Evolutionary conservation across 1,140 invertebrate species (phyloP), one percentile per base, ranked within the genome.

Genomic region (Idris sp.): DNA sequence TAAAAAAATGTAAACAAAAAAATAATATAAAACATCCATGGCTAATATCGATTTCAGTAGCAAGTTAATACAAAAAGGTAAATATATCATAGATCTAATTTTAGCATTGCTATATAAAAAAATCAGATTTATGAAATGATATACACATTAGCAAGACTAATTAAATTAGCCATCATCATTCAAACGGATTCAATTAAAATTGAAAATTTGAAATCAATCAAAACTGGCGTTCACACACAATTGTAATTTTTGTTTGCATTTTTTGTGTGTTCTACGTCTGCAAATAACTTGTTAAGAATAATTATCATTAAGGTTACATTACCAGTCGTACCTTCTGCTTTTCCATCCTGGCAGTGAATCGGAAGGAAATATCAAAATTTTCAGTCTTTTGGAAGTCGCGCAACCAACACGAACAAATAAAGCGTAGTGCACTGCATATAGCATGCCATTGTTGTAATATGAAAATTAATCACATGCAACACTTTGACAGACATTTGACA

Each of bases 261-360:
- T 10, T 46, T 25, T 36, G 13, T 9, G 18, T 28, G 0, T 15
- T 1, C 9, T 26, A 43, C n/a, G 18, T n/a, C n/a, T n/a, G n/a
- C n/a, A n/a, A n/a, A n/a, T n/a, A n/a, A n/a, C n/a, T n/a, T n/a
- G n/a, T n/a, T n/a, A n/a, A n/a, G n/a, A n/a, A n/a, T n/a, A n/a
- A n/a, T n/a, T n/a, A n/a, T n/a, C n/a, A 18, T 49, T 62, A 31
- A 71, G 46, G 58, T 56, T 54, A 81, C 71, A 54, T 79, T 58
- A 72, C 58, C 58, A 62, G 79, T 43, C 64, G 65, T 15, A 53
- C 53, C 48, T 71, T 81, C 56, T 79, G 79, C 33, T 74, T 79
- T 65, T 82, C 80, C 80, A 82, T 82, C 15, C 14, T 74, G 68
- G 68, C 64, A 49, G 59, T 67, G 54, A 48, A 40, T 58, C 10